Evolutionary conservation across 2,797 vertebrate genomes (phyloP), one percentile per base, ranked within the genome.

Genomic region (Eulemur mongoz): DNA sequence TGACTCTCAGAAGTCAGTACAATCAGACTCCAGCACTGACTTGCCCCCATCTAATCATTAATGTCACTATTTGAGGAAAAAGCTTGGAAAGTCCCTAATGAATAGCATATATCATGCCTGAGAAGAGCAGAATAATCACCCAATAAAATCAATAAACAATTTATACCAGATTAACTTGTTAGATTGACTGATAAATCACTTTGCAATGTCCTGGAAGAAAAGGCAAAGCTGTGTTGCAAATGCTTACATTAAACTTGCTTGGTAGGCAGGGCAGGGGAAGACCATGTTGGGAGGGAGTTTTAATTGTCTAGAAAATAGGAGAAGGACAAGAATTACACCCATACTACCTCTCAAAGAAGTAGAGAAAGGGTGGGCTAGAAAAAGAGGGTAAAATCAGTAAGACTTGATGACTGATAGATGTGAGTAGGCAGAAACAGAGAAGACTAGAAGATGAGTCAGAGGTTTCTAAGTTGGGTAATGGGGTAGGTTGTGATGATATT

Each of bases 391-490:
- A 70, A 85, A 75, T 88, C 70, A 18, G 2, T 54, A 89, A 48
- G 38, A 65, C 32, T 63, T 13, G 6, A 63, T 57, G 38, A 89
- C 61, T 63, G 70, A 90, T 82, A 81, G 45, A 10, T 76, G 3
- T 32, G 50, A 88, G 92, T 67, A 35, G 70, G 76, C 27, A 69
- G 87, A 65, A 30, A 52, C 2, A 81, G 35, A 48, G 57, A 63
- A 30, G 40, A 83, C 48, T 4, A 72, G 69, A 81, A 45, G 48
- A 35, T 94, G 95, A 93, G n/a, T 94, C 90, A 92, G 93, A 93
- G 50, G 30, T 78, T 79, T 88, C 81, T 75, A 52, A 95, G 76
- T 9, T 79, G 43, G 59, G 20, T 59, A 79, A 88, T 1, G 2
- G 10, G 0, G 38, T 61, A 57, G 23, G 27, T 69, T 38, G 20